Conservation (phyloP, 2,888 invertebrate species). For the Endomychus coccineus region DNA sequence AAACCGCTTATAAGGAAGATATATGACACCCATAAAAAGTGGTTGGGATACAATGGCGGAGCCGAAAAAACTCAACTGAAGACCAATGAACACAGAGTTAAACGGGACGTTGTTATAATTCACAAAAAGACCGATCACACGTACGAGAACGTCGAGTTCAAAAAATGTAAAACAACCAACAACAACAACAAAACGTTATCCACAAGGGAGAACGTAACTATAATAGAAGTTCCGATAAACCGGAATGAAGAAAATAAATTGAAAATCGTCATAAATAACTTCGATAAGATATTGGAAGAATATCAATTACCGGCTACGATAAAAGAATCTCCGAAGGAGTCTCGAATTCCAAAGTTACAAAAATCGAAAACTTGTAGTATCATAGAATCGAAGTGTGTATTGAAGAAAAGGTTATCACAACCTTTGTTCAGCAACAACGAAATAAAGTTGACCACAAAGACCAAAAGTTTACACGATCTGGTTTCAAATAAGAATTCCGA, state of each 20-base stretch:
- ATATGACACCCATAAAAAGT: conserved; percentile 33
- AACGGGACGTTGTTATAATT: conserved; percentile 23
- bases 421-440: conserved; percentile 35
- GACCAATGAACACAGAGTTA: conserved; percentile 11
- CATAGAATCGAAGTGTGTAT: conserved; percentile 60
- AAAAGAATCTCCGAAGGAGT: conserved; percentile 17
- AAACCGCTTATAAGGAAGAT: conserved; percentile 34
- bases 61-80: conserved; percentile 13
- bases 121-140: conserved; percentile 26
- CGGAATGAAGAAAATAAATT: too few relatives aligned
- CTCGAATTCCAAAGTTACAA: conserved; percentile 51
- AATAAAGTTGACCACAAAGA: conserved; percentile 22
- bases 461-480: conserved; percentile 33
- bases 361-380: conserved; percentile 66
- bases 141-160: conserved; percentile 31
- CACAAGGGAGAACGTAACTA: too few relatives aligned
- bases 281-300: conserved; percentile 49
- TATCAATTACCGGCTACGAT: conserved; percentile 31
- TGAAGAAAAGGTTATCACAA: conserved; percentile 53
- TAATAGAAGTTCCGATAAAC: too few relatives aligned
- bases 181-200: too few relatives aligned
- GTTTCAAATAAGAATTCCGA: conserved; percentile 8
- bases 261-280: conserved; percentile 47
- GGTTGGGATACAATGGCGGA: conserved; percentile 27
- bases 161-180: conserved; percentile 11